phyloP scores from a whole-genome alignment of 2,888 invertebrate species.

The Caenorhabditis afra region DNA sequence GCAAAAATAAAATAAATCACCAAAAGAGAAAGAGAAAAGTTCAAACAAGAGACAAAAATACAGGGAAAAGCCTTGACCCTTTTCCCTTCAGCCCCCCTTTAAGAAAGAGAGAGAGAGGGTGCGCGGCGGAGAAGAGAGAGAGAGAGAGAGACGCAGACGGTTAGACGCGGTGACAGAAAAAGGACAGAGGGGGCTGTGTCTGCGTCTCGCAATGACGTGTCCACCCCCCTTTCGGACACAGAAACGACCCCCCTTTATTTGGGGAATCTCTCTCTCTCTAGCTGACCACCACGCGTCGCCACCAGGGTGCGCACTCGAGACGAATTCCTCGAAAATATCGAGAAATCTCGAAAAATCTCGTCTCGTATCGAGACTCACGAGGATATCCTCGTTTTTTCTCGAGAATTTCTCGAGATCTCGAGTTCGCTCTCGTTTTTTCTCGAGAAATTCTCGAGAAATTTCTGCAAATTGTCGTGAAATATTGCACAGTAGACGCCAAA shows the following conservation, averaged over 20 bases:
- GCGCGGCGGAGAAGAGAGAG: background rate
- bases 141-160: conserved; percentile 17
- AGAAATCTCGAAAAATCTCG: too few species aligned
- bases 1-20: background rate
- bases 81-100: too few species aligned
- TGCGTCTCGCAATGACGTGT: conserved; percentile 47
- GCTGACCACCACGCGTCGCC: background rate
- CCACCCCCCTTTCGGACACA: background rate
- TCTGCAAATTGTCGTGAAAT: too few species aligned
- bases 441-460: too few species aligned
- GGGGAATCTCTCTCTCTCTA: background rate
- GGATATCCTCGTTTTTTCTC: too few species aligned
- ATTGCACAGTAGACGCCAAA: too few species aligned
- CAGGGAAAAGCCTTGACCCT: background rate
- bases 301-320: too few species aligned
- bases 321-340: too few species aligned
- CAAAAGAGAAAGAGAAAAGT: background rate
- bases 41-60: conserved; percentile 1
- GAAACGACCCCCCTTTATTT: background rate
- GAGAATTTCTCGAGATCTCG: too few species aligned
- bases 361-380: too few species aligned
- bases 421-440: too few species aligned
- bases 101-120: conserved; percentile 5
- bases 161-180: background rate
- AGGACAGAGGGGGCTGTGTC: too few species aligned